These are phyloP conservation scores for Lota lota DNA, from an alignment of 2,113 vertebrate genomes.

Conservation along the genomic window DNA sequence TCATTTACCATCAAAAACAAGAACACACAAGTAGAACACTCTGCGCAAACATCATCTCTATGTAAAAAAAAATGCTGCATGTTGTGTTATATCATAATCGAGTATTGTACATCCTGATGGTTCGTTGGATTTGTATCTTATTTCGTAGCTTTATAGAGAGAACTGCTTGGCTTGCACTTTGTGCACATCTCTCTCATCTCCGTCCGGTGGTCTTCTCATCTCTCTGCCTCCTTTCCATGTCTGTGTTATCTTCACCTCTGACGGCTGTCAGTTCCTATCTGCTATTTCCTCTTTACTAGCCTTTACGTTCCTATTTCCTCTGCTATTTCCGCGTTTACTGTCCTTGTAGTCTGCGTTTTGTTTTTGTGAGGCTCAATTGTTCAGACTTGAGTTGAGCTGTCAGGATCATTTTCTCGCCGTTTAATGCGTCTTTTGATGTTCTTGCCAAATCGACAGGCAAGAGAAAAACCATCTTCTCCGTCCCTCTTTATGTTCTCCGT, in stretches of 20 bases:
- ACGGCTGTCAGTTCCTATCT: background rate
- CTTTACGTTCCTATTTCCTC: too few species aligned
- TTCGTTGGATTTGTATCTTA: background rate
- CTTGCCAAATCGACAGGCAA: too few species aligned
- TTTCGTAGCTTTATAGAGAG: slow-evolving; percentile 18
- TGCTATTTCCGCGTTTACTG: background rate
- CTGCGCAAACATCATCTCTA: slow-evolving; percentile 22
- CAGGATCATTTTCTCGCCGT: slow-evolving; percentile 63
- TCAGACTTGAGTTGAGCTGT: slow-evolving; percentile 51
- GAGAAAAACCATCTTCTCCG: background rate
- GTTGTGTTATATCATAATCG: slow-evolving; percentile 20
- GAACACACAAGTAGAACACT: slow-evolving; percentile 18
- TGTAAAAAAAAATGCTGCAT: slow-evolving; percentile 45
- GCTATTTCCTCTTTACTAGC: background rate
- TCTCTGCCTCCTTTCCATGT: slow-evolving; percentile 2
- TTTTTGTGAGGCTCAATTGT: slow-evolving; percentile 11
- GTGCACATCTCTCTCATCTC: background rate
- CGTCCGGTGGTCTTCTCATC: background rate
- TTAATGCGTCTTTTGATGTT: slow-evolving; percentile 23
- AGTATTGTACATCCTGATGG: slow-evolving; percentile 41
- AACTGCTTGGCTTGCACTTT: slow-evolving; percentile 12
- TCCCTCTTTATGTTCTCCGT: background rate
- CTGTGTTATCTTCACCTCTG: background rate
- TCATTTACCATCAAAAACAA: too few species aligned
- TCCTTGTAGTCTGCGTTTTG: background rate